phyloP scores from a whole-genome alignment of 2,888 invertebrate species.

The Cephus sareptanus region DNA sequence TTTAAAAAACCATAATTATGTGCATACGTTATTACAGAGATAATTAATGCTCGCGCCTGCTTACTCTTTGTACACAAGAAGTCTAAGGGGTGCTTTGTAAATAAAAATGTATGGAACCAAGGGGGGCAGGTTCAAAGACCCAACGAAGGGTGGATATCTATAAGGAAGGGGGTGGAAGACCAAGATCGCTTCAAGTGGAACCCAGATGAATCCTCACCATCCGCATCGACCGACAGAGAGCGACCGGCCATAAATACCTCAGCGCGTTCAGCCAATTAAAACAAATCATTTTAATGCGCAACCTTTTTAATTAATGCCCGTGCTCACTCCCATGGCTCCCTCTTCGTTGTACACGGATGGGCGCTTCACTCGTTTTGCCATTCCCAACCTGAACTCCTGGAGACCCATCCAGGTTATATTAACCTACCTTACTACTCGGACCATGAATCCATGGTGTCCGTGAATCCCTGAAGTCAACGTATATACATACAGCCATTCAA shows the following conservation, averaged over 20 bases:
- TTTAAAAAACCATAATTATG: not conserved
- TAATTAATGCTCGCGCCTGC: not conserved
- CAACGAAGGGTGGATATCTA: not conserved
- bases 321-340: slow-evolving; percentile 52
- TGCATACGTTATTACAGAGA: not conserved
- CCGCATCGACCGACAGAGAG: slow-evolving; percentile 20
- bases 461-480: not conserved
- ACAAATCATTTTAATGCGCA: slow-evolving; percentile 67
- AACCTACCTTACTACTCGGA: slow-evolving; percentile 27
- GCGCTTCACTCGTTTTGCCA: slow-evolving; percentile 34
- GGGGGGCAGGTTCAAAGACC: not conserved
- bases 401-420: slow-evolving; percentile 41
- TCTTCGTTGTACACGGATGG: slow-evolving; percentile 42
- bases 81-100: not conserved
- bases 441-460: not conserved
- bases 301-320: slow-evolving; percentile 66
- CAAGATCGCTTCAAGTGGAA: not conserved
- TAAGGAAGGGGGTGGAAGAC: not conserved
- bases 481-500: not conserved
- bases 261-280: slow-evolving; percentile 66
- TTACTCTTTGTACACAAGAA: not conserved
- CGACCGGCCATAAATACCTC: slow-evolving; percentile 65
- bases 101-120: not conserved
- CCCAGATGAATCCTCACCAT: not conserved
- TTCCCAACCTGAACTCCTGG: slow-evolving; percentile 35